These are phyloP conservation scores for Axinella damicornis DNA, from an alignment of 37 sponge, comb jelly and placozoan genomes.

Conservation along the genomic window DNA sequence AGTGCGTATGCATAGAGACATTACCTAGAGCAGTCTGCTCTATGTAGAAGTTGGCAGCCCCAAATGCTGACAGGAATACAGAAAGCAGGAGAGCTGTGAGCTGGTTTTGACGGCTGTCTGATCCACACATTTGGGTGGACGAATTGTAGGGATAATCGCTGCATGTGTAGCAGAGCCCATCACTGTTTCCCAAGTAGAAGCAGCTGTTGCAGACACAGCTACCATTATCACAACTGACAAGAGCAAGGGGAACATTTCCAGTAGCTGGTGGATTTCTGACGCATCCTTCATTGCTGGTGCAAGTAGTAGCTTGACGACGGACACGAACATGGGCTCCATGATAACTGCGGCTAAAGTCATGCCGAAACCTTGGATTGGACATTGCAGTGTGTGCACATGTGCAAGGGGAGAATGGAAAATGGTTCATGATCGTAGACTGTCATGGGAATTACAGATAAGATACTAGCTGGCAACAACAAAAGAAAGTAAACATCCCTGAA, in stretches of 20 bases:
- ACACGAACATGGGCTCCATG: neutral
- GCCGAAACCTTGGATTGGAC: neutral
- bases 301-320: neutral
- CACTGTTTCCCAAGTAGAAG: neutral
- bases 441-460: no score
- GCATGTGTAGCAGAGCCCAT: neutral
- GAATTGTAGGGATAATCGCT: neutral
- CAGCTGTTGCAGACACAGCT: neutral
- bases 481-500: no score
- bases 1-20: neutral
- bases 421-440: no score
- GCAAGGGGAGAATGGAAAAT: no score
- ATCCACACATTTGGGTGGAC: neutral
- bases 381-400: neutral
- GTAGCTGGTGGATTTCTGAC: neutral
- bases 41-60: constrained; percentile 68
- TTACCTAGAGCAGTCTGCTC: constrained; percentile 32
- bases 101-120: neutral
- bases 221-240: neutral
- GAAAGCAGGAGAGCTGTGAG: constrained; percentile 4
- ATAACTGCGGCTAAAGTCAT: neutral
- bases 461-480: no score
- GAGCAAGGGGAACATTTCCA: no score
- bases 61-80: constrained; percentile 44
- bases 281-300: neutral